Base-by-base conservation (phyloP, 1,140 invertebrate genomes). In the Lutraria rhynchaena region DNA sequence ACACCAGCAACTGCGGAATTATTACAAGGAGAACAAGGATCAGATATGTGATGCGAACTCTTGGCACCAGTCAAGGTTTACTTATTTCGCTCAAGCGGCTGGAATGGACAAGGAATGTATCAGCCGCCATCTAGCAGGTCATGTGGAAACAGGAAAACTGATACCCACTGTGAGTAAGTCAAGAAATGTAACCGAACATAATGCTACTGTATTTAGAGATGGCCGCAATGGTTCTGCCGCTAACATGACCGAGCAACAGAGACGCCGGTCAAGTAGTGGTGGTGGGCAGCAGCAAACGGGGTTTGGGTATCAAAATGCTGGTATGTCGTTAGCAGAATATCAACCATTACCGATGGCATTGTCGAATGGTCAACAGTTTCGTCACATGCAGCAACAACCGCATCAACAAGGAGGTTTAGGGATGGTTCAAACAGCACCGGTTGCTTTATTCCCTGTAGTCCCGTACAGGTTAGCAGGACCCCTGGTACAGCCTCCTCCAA, bases 51-150 rank as follows among this genome's bases (percentile, higher is more conserved):
- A 63, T 27, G n/a, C 15, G n/a, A 29, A n/a, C 4, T 53, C 74
- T 1, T 3, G 24, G 44, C 41, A 65, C 7, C 74, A 77, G 29
- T 37, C 24, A 0, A 65, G 65, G 37, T 77, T 77, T 19, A n/a
- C 61, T 4, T 55, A 51, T 24, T 51, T 31, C 7, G 60, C 74
- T 3, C 60, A 63, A 29, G 27, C 41, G 5, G 71, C 71, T 1
- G 71, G 71, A 19, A 74, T 74, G 41, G 41, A 60, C 4, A 74
- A 46, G n/a, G 37, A 60, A 13, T 3, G 13, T 2, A 74, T 74
- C 19, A 33, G 44, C 13, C 22, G 57, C 19, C 35, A 74, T 60
- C 46, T 74, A 46, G 3, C 37, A 31, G 51, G 69, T 22, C 3
- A 29, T 15, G 31, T 71, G 9, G 53, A 71, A 17, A 35, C 31